phyloP scores from a whole-genome alignment of 1,140 invertebrate genomes.

The Amyelois transitella region DNA sequence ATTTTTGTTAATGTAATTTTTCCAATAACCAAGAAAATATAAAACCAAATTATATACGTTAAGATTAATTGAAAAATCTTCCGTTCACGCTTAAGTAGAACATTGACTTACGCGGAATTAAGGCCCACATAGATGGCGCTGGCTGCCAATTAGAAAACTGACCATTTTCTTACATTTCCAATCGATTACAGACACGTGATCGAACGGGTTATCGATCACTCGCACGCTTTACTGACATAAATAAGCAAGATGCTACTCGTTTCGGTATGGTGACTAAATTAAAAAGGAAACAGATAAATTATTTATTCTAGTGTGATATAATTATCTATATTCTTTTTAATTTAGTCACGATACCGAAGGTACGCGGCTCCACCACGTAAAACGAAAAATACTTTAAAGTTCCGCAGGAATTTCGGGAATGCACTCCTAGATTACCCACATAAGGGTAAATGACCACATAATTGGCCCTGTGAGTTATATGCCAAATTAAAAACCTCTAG shows the following conservation, averaged over 20 bases:
- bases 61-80: background rate
- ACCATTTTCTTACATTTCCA: background rate
- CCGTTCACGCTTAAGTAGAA: background rate
- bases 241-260: background rate
- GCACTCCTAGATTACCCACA: too few relatives aligned
- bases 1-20: too few relatives aligned
- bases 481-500: too few relatives aligned
- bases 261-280: background rate
- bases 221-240: slow-evolving; percentile 1
- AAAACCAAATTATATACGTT: too few relatives aligned
- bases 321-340: background rate
- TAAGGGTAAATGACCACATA: too few relatives aligned
- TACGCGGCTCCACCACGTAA: too few relatives aligned
- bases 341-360: too few relatives aligned
- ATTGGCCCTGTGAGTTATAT: too few relatives aligned
- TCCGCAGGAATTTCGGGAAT: too few relatives aligned
- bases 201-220: slow-evolving; percentile 3
- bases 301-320: background rate
- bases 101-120: slow-evolving; percentile 2
- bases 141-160: slow-evolving; percentile 4
- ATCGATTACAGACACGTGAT: background rate
- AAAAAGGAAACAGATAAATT: background rate
- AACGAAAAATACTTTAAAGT: too few relatives aligned
- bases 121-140: slow-evolving; percentile 1
- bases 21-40: too few relatives aligned